phyloP scores from a whole-genome alignment of 2,888 invertebrate genomes.

The Microdon myrmicae region DNA sequence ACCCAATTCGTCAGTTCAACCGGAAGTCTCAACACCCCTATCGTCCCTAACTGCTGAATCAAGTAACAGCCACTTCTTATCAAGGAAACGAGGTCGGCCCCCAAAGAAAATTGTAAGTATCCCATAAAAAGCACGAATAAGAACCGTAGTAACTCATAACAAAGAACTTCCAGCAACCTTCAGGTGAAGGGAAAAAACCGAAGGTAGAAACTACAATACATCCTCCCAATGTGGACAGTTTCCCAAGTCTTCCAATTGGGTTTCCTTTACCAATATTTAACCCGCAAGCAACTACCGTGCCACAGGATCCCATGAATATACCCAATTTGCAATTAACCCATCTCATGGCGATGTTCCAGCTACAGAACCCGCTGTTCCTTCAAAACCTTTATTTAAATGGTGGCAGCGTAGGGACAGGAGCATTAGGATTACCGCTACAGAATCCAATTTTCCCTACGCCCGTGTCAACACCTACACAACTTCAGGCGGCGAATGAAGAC shows the following conservation, averaged over 20 bases:
- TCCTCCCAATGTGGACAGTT: too few species aligned
- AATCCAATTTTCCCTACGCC: constrained; percentile 52
- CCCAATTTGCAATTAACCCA: constrained; percentile 63
- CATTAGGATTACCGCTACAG: constrained; percentile 32
- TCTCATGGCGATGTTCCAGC: constrained; percentile 63
- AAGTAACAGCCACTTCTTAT: constrained; percentile 57
- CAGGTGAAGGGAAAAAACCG: constrained; percentile 14
- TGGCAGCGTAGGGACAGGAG: not conserved
- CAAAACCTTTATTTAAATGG: constrained; percentile 63
- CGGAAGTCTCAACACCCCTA: constrained; percentile 60
- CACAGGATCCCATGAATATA: constrained; percentile 56
- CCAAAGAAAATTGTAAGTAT: constrained; percentile 64
- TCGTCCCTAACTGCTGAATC: constrained; percentile 62
- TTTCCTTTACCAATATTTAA: constrained; percentile 55
- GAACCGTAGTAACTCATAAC: not conserved
- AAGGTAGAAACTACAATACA: constrained; percentile 17
- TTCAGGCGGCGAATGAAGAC: constrained; percentile 25
- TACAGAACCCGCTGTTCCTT: constrained; percentile 65
- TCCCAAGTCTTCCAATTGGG: constrained; percentile 5
- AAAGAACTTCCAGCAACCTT: constrained; percentile 20
- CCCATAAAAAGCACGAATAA: not conserved
- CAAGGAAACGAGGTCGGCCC: constrained; percentile 63
- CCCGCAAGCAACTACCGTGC: constrained; percentile 53
- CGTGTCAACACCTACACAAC: constrained; percentile 27
- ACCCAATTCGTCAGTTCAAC: constrained; percentile 48